A percentile compares a stretch with the other conserved stretches of the same genome.
phyloP scores from a whole-genome alignment of 2,888 invertebrate species.

The Pandemis cinnamomeana region DNA sequence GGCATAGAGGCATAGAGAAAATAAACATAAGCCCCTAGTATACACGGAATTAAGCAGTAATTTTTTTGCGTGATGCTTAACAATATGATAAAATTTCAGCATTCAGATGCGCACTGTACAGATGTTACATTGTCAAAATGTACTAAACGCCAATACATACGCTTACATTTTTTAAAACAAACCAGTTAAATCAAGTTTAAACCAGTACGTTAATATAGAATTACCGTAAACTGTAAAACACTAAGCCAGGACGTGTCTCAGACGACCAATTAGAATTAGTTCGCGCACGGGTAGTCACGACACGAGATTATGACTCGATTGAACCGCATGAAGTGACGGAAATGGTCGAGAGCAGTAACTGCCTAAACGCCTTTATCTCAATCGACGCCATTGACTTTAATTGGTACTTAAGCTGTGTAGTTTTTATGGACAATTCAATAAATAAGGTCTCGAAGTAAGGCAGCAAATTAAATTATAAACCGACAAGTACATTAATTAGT shows the following conservation, averaged over 20 bases:
- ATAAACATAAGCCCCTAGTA: no score
- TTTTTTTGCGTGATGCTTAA: no score
- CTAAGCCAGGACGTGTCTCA: conserved; percentile 17
- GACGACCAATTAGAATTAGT: conserved; percentile 20
- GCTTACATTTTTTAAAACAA: neutral
- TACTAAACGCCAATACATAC: neutral
- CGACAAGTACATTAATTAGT: no score
- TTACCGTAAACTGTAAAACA: neutral
- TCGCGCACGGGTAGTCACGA: neutral
- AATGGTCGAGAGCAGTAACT: neutral
- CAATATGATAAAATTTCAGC: no score
- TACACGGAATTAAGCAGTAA: no score
- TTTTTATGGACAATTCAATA: no score
- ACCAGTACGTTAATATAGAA: neutral
- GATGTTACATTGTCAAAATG: neutral
- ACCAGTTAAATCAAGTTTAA: neutral
- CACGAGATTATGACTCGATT: conserved; percentile 2
- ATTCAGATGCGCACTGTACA: neutral
- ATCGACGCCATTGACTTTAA: no score
- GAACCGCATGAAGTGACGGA: neutral
- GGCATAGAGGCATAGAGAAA: no score
- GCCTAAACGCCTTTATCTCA: neutral
- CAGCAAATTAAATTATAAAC: no score
- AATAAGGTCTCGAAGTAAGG: no score
- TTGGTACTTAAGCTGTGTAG: no score